Base-by-base conservation (phyloP, 2,797 vertebrate species). In the Falco rusticolus region DNA sequence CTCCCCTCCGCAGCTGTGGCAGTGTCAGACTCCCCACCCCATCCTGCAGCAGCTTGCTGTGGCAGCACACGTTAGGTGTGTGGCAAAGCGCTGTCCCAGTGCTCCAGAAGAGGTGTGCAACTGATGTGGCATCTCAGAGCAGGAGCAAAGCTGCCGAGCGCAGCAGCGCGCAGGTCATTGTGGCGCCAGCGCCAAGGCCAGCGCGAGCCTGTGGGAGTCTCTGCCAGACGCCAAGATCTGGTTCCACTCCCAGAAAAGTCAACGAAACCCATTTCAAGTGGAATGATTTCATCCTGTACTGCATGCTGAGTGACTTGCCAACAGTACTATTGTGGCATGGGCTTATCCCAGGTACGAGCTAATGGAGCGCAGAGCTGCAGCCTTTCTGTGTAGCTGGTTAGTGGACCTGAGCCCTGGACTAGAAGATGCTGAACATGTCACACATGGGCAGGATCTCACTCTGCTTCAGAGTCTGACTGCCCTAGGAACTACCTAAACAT, bases 241-340 rank as follows among this genome's bases (percentile, higher is more conserved):
- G 50, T 80, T 89, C 85, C 63, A 47, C 91, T 95, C 96, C 93
- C 89, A 89, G 93, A 93, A 97, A 97, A 95, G 93, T 95, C 95
- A 97, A 92, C 76, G 1, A 95, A 97, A 96, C 90, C 72, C 41
- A 64, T 95, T 87, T 83, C 11, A 86, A 95, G 87, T 34, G 60
- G 33, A n/a, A 54, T 68, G 80, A 82, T 70, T 79, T 94, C 75
- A 79, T 37, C 54, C 63, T 48, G 47, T 77, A 41, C 65, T 54
- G 70, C 39, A 31, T 4, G 39, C 50, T 7, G 57, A 43, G 57
- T 25, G 60, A 54, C 70, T 89, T 82, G 75, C 57, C 82, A 86
- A 6, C 6, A 0, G 3, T 31, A 8, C 75, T 57, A 9, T 25
- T 81, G 75, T 47, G 65, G 84, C 43, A 5, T 9, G 51, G 14